Evolutionary conservation across 2,113 vertebrate species (phyloP).

Genomic region (Procavia capensis): DNA sequence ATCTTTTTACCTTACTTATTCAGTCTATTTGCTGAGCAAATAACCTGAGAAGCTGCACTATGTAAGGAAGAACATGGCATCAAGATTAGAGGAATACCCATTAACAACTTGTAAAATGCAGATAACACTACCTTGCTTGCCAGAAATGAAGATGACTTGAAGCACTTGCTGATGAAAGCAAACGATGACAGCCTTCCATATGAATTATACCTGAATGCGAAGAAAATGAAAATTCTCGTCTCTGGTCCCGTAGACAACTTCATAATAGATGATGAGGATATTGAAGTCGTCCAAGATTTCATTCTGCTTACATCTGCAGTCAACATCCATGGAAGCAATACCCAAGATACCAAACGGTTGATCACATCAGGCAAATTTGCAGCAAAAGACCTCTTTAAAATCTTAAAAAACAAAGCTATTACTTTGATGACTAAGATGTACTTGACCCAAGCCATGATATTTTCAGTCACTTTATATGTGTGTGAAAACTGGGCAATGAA

Average conservation of each 20-base stretch:
- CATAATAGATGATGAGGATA: background rate
- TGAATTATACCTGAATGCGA: background rate
- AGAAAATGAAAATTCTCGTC: background rate
- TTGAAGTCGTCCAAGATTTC: background rate
- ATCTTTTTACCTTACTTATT: background rate
- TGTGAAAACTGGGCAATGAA: too few relatives aligned
- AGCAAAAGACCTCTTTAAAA: too few relatives aligned
- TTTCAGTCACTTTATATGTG: too few relatives aligned
- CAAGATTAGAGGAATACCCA: background rate
- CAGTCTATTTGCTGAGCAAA: background rate
- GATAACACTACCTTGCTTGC: background rate
- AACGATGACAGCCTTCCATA: background rate
- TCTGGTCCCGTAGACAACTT: background rate
- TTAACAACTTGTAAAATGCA: background rate
- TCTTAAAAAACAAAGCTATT: too few relatives aligned
- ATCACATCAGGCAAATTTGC: too few relatives aligned
- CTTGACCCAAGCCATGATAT: too few relatives aligned
- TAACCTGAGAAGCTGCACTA: background rate
- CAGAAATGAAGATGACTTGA: background rate
- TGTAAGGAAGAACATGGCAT: too few relatives aligned
- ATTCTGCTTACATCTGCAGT: too few relatives aligned
- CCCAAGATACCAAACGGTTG: too few relatives aligned
- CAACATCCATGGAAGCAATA: background rate
- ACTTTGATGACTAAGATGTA: too few relatives aligned
- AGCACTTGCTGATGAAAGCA: background rate